Evolutionary conservation across 2,888 invertebrate species (phyloP).

Genomic region (Tiliacea aurago): DNA sequence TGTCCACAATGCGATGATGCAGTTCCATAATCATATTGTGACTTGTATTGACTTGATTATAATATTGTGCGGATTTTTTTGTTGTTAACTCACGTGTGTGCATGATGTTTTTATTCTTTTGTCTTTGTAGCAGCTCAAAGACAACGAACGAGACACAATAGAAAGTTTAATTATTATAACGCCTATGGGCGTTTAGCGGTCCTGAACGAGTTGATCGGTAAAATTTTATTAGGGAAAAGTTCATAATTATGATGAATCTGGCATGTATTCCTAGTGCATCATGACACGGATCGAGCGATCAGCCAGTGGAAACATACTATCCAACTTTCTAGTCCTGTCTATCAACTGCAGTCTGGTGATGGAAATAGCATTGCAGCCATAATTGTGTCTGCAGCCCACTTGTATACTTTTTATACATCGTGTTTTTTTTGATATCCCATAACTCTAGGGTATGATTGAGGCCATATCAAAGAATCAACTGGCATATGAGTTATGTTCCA

Average conservation of each 20-base stretch:
- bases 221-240: not conserved
- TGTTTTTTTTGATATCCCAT: no score
- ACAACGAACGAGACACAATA: no score
- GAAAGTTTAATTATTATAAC: no score
- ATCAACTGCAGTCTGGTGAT: not conserved
- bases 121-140: not conserved
- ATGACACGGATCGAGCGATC: not conserved
- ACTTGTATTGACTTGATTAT: constrained; percentile 31
- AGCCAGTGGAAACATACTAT: not conserved
- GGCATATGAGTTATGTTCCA: no score
- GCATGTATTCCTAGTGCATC: not conserved
- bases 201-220: not conserved
- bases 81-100: not conserved
- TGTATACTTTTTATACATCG: no score
- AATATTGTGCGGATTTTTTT: constrained; percentile 1
- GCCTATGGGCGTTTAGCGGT: no score
- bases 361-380: not conserved
- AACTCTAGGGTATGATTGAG: no score
- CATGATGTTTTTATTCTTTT: not conserved
- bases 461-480: no score
- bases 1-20: constrained; percentile 44
- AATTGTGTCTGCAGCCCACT: not conserved
- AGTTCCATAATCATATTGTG: constrained; percentile 42
- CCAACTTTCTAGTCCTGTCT: not conserved
- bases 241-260: not conserved